A percentile compares a stretch with the other conserved stretches of the same genome.
Conservation (phyloP, 2,797 vertebrate species). For the Gouania willdenowi region DNA sequence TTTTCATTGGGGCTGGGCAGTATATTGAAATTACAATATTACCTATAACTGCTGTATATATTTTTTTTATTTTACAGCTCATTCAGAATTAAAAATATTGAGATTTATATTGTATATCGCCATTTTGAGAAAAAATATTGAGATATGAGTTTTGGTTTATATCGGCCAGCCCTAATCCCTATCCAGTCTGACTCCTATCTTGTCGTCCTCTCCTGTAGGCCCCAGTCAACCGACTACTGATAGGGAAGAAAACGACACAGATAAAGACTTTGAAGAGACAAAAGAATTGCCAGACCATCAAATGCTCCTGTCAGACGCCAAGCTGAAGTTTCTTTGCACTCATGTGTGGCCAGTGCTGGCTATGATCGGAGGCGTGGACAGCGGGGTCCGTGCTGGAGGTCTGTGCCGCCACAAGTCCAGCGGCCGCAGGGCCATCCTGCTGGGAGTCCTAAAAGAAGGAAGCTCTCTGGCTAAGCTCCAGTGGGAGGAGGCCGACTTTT, state of each 20-base stretch:
- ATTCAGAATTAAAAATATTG: too few relatives aligned
- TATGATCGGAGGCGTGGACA: conserved; percentile 79
- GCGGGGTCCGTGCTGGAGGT: conserved; percentile 78
- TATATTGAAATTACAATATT: neutral
- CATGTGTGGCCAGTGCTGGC: conserved; percentile 82
- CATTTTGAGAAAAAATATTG: too few relatives aligned
- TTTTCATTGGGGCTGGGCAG: too few relatives aligned
- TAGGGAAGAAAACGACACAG: conserved; percentile 37
- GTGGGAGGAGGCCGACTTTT: conserved; percentile 80
- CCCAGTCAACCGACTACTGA: conserved; percentile 36
- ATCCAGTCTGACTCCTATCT: neutral
- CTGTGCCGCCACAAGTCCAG: conserved; percentile 74
- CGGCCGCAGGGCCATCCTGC: conserved; percentile 72
- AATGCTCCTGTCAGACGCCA: conserved; percentile 66
- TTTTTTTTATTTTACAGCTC: neutral
- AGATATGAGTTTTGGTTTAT: too few relatives aligned
- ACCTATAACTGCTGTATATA: neutral
- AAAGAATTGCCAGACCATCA: conserved; percentile 42
- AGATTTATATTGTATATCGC: too few relatives aligned
- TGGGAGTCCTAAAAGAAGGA: conserved; percentile 79
- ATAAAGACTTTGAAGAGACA: conserved; percentile 14
- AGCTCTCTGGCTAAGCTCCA: conserved; percentile 78
- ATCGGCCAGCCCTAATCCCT: too few relatives aligned
- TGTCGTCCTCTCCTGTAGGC: conserved; percentile 28
- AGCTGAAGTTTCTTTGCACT: conserved; percentile 70